Evolutionary conservation across 2,888 invertebrate genomes (phyloP), one percentile per base, ranked within the genome.

Genomic region (Leuctra nigra): DNA sequence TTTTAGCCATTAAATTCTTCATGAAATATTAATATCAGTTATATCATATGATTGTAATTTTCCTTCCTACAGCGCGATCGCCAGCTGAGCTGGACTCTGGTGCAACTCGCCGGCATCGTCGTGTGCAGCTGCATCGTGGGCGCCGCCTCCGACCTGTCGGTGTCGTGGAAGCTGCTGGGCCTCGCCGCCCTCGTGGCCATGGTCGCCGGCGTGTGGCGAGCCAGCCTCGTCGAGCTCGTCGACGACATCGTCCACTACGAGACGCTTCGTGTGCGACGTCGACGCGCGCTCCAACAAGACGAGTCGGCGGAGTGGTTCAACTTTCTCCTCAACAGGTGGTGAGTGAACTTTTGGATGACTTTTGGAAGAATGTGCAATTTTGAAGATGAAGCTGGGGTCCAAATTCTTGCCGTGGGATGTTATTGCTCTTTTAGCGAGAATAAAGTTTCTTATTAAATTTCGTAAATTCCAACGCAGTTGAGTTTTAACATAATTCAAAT

Each of bases 301-400:
- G 78, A 78, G 64, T 75, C 77, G 0, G 73, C 73, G 23, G 77
- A 78, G 63, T 78, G 78, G 78, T 67, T 78, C 41, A 78, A 75
- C 64, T 70, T 76, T 56, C 66, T 77, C 24, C 64, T 78, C 58
- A 77, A 77, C 65, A 67, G 75, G 67, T 78, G 78, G 77, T 76
- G 71, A 73, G 70, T 72, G 18, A 18, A 29, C 7, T 7, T n/a
- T n/a, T n/a, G n/a, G n/a, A n/a, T n/a, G n/a, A n/a, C n/a, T n/a
- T n/a, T n/a, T n/a, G n/a, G n/a, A n/a, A n/a, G n/a, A n/a, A n/a
- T n/a, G n/a, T n/a, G n/a, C n/a, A n/a, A n/a, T n/a, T n/a, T n/a
- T n/a, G n/a, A n/a, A n/a, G n/a, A n/a, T n/a, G n/a, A n/a, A n/a
- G n/a, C n/a, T n/a, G n/a, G n/a, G n/a, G n/a, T n/a, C n/a, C n/a